These are phyloP conservation scores for Choloepus didactylus DNA, from an alignment of 2,797 vertebrate species.

Conservation along the genomic window DNA sequence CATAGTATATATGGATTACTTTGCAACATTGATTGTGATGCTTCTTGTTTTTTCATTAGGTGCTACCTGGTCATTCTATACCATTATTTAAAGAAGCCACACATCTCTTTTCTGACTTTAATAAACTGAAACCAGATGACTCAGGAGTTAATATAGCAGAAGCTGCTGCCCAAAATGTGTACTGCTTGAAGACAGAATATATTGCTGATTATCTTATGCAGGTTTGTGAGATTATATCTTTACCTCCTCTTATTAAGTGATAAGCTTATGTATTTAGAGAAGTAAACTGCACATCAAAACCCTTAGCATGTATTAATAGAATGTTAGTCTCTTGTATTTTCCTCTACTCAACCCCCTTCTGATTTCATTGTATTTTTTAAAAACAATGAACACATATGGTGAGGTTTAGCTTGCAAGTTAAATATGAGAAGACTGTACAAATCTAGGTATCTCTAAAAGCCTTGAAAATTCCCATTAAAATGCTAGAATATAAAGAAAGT, in stretches of 20 bases:
- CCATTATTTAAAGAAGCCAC: slow-evolving; percentile 92
- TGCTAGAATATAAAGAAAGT: background rate
- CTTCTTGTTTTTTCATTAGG: slow-evolving; percentile 87
- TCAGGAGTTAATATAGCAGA: slow-evolving; percentile 90
- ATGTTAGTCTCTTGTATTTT: background rate
- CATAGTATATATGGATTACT: background rate
- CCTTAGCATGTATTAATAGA: background rate
- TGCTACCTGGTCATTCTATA: slow-evolving; percentile 91
- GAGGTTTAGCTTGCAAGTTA: slow-evolving; percentile 54
- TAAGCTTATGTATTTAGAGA: background rate
- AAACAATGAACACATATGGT: background rate
- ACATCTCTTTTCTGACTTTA: slow-evolving; percentile 96
- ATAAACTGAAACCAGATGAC: slow-evolving; percentile 93
- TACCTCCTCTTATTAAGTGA: background rate
- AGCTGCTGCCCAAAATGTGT: slow-evolving; percentile 91
- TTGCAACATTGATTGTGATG: background rate
- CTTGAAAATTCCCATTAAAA: slow-evolving; percentile 6
- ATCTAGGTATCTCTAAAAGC: background rate
- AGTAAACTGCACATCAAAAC: background rate
- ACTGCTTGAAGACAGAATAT: slow-evolving; percentile 96
- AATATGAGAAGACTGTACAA: slow-evolving; percentile 11
- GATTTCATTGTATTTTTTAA: slow-evolving; percentile 17
- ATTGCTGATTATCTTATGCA: slow-evolving; percentile 98
- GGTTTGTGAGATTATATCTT: slow-evolving; percentile 86
- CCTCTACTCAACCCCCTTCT: background rate